These are phyloP conservation scores for Phalanger gymnotis DNA, from an alignment of 2,797 vertebrate genomes.

Conservation along the genomic window DNA sequence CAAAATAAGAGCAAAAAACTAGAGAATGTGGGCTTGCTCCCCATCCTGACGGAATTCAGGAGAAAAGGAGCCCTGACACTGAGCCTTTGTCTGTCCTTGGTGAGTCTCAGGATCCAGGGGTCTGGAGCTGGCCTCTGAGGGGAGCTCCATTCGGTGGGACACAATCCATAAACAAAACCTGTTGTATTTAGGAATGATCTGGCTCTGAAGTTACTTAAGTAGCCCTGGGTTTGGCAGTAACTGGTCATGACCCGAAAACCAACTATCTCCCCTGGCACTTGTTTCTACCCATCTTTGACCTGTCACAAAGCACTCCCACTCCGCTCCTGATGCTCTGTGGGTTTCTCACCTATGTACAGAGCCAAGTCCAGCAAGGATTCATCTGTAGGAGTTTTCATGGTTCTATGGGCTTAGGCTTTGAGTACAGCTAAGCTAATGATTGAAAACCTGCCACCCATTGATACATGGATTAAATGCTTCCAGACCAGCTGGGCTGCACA, in stretches of 20 bases:
- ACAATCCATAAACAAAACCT: constrained; percentile 30
- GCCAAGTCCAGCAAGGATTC: background rate
- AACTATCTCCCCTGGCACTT: background rate
- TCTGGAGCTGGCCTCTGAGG: constrained; percentile 20
- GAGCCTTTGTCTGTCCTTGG: background rate
- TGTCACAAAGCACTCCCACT: background rate
- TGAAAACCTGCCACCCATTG: background rate
- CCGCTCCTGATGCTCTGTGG: background rate
- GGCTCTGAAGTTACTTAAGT: constrained; percentile 65
- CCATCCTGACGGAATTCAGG: background rate
- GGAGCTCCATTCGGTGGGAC: constrained; percentile 52
- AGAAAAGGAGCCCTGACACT: constrained; percentile 8
- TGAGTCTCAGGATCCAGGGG: background rate
- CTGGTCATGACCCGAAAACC: background rate
- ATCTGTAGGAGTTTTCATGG: background rate
- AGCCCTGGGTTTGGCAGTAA: constrained; percentile 43
- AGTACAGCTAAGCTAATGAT: background rate
- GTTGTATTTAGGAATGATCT: constrained; percentile 39
- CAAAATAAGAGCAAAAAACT: constrained; percentile 60
- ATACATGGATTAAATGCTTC: background rate
- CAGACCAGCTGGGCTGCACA: background rate
- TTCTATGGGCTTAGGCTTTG: background rate
- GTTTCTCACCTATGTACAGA: background rate
- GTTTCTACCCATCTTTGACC: background rate
- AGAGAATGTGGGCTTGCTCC: constrained; percentile 37